phyloP scores from a whole-genome alignment of 2,113 vertebrate species.

The Anolis sagrei region DNA sequence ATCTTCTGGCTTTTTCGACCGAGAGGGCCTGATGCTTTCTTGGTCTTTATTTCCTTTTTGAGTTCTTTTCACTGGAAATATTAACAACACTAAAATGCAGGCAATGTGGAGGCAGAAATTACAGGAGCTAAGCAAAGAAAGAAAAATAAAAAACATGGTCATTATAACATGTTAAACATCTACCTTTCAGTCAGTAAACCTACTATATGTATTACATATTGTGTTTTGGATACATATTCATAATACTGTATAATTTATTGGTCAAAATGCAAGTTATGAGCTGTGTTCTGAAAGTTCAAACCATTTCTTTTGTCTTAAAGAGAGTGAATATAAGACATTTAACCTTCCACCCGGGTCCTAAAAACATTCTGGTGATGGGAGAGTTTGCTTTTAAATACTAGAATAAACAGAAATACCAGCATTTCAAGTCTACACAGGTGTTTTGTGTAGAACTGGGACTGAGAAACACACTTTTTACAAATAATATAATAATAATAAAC shows the following conservation, averaged over 20 bases:
- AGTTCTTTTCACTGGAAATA: slow-evolving; percentile 85
- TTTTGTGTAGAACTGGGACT: background rate
- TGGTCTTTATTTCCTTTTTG: slow-evolving; percentile 77
- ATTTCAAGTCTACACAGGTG: background rate
- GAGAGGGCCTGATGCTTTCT: slow-evolving; percentile 55
- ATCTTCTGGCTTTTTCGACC: slow-evolving; percentile 56
- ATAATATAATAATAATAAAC: too few species aligned
- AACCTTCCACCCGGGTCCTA: background rate
- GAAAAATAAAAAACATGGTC: slow-evolving; percentile 6
- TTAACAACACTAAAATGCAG: slow-evolving; percentile 84
- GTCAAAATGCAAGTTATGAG: background rate
- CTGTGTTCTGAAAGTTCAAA: background rate
- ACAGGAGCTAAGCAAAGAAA: slow-evolving; percentile 85
- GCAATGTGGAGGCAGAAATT: slow-evolving; percentile 89
- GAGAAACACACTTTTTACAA: too few species aligned
- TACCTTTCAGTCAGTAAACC: background rate
- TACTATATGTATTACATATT: background rate
- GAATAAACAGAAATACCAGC: background rate
- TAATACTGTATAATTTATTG: background rate
- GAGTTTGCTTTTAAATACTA: background rate
- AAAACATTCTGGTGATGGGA: background rate
- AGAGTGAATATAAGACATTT: background rate
- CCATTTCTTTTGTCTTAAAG: background rate
- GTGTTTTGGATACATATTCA: background rate
- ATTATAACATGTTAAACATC: slow-evolving; percentile 2